These are phyloP conservation scores for Drosophila mimica DNA, from an alignment of 2,888 invertebrate species.

Conservation along the genomic window DNA sequence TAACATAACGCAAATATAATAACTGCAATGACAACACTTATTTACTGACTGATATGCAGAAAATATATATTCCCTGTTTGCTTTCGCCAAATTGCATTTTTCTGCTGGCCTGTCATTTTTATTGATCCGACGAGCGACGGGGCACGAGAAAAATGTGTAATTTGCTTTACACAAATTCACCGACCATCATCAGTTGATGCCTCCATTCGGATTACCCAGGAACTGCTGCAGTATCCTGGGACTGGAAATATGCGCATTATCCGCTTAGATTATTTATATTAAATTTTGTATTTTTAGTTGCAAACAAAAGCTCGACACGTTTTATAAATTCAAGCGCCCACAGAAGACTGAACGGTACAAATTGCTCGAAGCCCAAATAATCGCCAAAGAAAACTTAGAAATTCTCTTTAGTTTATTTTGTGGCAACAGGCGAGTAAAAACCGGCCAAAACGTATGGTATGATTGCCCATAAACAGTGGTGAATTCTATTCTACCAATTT, in stretches of 20 bases:
- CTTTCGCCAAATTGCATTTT: constrained; percentile 37
- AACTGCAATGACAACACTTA: constrained; percentile 22
- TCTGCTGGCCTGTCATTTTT: constrained; percentile 27
- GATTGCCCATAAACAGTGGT: constrained; percentile 57
- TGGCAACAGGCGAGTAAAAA: constrained; percentile 39
- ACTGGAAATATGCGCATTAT: not conserved
- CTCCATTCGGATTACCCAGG: not conserved
- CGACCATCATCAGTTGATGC: constrained; percentile 1
- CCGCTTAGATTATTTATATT: not conserved
- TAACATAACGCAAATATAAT: constrained; percentile 17
- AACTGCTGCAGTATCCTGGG: constrained; percentile 15
- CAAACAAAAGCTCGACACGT: constrained; percentile 55
- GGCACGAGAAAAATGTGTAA: constrained; percentile 4
- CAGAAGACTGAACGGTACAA: constrained; percentile 72
- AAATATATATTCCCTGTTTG: constrained; percentile 24
- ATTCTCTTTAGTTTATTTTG: constrained; percentile 68
- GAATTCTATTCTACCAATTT: constrained; percentile 24
- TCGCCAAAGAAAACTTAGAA: constrained; percentile 80
- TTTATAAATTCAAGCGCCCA: constrained; percentile 68
- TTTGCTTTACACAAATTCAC: constrained; percentile 17
- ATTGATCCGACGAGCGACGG: constrained; percentile 27
- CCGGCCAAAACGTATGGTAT: constrained; percentile 55
- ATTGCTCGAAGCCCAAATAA: constrained; percentile 66
- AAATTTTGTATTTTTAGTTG: not conserved
- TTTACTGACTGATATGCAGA: constrained; percentile 23